A percentile compares a stretch with the other conserved stretches of the same genome.
Evolutionary conservation across 2,113 vertebrate species (phyloP).

Genomic region (Carollia perspicillata): DNA sequence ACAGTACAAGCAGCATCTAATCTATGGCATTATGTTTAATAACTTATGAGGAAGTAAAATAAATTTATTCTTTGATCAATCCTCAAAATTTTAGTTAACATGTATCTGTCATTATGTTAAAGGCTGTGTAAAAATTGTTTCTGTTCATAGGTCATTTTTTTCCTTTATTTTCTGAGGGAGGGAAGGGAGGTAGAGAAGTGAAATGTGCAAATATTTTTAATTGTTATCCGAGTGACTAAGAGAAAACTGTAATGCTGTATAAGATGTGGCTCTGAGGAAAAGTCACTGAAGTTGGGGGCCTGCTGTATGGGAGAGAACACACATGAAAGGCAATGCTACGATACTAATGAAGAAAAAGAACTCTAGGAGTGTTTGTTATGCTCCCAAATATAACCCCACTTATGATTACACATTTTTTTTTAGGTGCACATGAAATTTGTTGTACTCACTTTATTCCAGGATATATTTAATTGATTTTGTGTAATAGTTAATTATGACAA

Average conservation of each 20-base stretch:
- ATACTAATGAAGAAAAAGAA: neutral
- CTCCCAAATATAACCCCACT: neutral
- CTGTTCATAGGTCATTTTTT: neutral
- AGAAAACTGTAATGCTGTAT: neutral
- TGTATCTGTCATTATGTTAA: neutral
- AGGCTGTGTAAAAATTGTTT: neutral
- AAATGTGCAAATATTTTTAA: neutral
- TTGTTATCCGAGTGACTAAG: no score
- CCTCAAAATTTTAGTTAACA: neutral
- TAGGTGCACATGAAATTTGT: neutral
- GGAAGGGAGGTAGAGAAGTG: neutral
- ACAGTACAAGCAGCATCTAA: neutral
- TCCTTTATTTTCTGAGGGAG: neutral
- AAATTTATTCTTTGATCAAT: neutral
- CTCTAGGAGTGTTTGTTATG: neutral
- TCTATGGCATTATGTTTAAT: neutral
- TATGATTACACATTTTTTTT: neutral
- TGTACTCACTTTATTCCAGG: neutral
- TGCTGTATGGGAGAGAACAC: neutral
- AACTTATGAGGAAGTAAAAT: neutral
- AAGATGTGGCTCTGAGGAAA: neutral
- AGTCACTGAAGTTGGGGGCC: accelerated
- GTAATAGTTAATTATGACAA: neutral
- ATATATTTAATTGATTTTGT: neutral
- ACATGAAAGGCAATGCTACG: neutral